Base-by-base conservation (phyloP, 2,113 vertebrate genomes). In the Eira barbara region DNA sequence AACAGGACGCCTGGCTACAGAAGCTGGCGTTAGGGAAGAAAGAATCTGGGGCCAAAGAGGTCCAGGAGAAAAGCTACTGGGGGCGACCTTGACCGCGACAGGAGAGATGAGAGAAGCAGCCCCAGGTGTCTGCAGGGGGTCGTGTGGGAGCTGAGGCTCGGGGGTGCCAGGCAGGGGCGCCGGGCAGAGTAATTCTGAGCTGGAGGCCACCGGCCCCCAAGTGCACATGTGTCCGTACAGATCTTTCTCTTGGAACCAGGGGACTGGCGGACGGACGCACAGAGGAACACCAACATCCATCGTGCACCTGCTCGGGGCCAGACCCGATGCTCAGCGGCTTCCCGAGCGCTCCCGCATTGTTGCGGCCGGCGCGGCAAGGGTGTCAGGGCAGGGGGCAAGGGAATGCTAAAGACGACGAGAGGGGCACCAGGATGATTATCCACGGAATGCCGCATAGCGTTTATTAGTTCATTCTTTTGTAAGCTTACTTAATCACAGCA, bases 251-350 rank as follows among this genome's bases (percentile, higher is more conserved):
- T 20, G 34, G 73, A 80, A 57, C 27, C 17, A 81, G 7, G 10
- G 61, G 45, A 8, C 29, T 13, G 39, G 2, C 15, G 29, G 52
- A 4, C 3, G 0, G 63, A 27, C 1, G 25, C 4, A 17, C 1
- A 2, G 21, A 27, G n/a, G 71, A 79, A 65, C 13, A 10, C n/a
- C 34, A 45, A 27, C 42, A 25, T 34, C 71, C 36, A n/a, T 3
- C 13, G 0, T 17, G 49, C 34, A 8, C 15, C 5, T 13, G 0
- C 23, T 4, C 15, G 36, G 36, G 18, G 29, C 39, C 36, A 52
- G 36, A 27, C 17, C 0, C 13, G 17, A 36, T 20, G 57, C n/a
- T 18, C 7, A 0, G 13, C 6, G 8, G 11, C 45, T 83, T 34
- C 55, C 80, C 20, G 55, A 27, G 2, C 23, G 7, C 61, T 52